Conservation (phyloP, 2,888 invertebrate species). For the Timema cristinae region DNA sequence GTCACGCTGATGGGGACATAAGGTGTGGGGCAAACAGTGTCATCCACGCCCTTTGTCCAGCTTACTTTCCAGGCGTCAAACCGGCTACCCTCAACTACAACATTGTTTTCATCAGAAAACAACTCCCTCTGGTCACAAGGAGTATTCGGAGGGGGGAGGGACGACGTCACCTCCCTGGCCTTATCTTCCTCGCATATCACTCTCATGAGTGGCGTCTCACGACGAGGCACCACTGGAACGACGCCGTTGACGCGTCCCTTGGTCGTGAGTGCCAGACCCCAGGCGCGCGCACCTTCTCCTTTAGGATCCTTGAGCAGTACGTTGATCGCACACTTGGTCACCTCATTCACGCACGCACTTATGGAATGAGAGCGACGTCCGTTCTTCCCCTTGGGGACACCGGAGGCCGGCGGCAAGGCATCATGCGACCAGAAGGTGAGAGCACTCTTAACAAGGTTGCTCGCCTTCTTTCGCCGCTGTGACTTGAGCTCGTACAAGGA, state of each 20-base stretch:
- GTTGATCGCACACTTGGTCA: conserved; percentile 33
- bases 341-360: conserved; percentile 33
- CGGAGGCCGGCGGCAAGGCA: conserved; percentile 13
- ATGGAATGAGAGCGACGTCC: conserved; percentile 30
- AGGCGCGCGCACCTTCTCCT: not conserved
- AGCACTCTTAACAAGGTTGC: conserved; percentile 23
- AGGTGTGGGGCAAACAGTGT: not conserved
- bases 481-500: conserved; percentile 30
- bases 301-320: conserved; percentile 28
- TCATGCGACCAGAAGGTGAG: conserved; percentile 29
- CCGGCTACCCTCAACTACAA: not conserved
- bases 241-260: conserved; percentile 6
- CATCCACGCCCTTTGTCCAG: not conserved
- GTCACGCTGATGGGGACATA: conserved; percentile 25
- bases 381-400: not conserved
- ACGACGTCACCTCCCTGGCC: too few species aligned
- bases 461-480: conserved; percentile 19
- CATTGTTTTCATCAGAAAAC: too few species aligned
- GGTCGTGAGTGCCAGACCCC: not conserved
- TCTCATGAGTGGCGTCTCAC: too few species aligned
- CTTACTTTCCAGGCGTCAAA: not conserved
- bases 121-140: too few species aligned
- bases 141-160: too few species aligned
- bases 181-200: too few species aligned
- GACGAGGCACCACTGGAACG: too few species aligned